These are phyloP conservation scores for Anguilla megastoma DNA, from an alignment of 2,797 vertebrate species.

Conservation along the genomic window DNA sequence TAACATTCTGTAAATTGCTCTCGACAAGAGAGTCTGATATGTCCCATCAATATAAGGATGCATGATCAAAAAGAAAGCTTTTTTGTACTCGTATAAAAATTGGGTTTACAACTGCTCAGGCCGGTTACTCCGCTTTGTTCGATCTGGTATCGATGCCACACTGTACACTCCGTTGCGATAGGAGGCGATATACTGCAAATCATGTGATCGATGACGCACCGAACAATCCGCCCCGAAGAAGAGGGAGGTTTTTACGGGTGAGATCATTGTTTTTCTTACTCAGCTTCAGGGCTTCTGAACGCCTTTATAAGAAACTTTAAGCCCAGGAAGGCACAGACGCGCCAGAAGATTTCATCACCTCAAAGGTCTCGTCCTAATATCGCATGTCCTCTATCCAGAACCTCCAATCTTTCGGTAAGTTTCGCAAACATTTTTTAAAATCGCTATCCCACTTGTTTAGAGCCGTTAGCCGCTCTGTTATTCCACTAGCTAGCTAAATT, in stretches of 20 bases:
- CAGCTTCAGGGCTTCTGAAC: not conserved
- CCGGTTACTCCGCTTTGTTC: not conserved
- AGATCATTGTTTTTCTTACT: not conserved
- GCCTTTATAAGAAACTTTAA: constrained; percentile 3
- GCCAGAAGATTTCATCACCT: constrained; percentile 64
- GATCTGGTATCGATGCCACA: not conserved
- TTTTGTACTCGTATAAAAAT: too few relatives aligned
- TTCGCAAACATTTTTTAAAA: not conserved
- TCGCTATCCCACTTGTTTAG: not conserved
- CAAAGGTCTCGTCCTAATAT: constrained; percentile 73
- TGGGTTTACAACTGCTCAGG: too few relatives aligned
- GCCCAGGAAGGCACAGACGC: constrained; percentile 36
- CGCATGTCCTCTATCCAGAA: constrained; percentile 81
- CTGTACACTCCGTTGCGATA: not conserved
- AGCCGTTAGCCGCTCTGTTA: not conserved
- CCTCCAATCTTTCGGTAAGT: constrained; percentile 73
- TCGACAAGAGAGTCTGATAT: too few relatives aligned
- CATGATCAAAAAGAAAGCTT: too few relatives aligned
- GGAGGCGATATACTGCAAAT: not conserved
- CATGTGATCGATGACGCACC: not conserved
- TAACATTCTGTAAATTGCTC: too few relatives aligned
- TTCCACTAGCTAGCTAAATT: not conserved
- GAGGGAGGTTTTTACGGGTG: constrained; percentile 4
- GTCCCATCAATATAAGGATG: too few relatives aligned
- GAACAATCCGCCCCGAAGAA: not conserved